These are phyloP conservation scores for Spermophilus dauricus DNA, from an alignment of 2,113 vertebrate species.

Conservation along the genomic window DNA sequence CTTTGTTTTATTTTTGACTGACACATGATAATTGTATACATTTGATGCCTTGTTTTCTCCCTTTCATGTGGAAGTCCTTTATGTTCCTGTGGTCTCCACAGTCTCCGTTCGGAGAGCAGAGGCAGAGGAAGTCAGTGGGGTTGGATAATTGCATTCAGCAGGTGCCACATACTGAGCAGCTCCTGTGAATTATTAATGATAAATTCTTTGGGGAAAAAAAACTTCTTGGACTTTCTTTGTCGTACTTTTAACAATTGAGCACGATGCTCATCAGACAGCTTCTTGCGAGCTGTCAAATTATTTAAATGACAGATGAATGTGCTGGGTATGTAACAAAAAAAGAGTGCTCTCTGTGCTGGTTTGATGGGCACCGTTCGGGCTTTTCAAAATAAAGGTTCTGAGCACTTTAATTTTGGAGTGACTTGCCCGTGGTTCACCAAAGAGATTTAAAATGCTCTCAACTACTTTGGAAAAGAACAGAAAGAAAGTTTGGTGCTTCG, in stretches of 20 bases:
- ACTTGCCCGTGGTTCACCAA: conserved; percentile 18
- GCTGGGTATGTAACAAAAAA: conserved; percentile 71
- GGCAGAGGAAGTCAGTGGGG: not conserved
- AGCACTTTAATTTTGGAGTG: conserved; percentile 67
- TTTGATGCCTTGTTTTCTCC: not conserved
- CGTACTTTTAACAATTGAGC: conserved; percentile 82
- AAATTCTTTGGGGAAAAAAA: not conserved
- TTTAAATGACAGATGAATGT: conserved; percentile 79
- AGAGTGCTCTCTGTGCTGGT: conserved; percentile 54
- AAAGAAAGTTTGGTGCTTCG: conserved; percentile 63
- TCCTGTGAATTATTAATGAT: not conserved
- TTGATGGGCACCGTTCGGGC: conserved; percentile 81
- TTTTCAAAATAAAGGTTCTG: conserved; percentile 80
- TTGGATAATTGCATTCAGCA: not conserved
- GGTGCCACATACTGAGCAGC: not conserved
- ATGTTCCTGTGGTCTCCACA: not conserved
- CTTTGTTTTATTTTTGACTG: not conserved
- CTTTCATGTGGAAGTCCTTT: not conserved
- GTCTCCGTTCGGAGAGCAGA: not conserved
- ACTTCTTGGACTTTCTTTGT: conserved; percentile 80
- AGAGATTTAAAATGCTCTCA: conserved; percentile 63
- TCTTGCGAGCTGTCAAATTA: conserved; percentile 82
- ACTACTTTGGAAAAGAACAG: conserved; percentile 39
- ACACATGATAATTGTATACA: not conserved
- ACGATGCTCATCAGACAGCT: conserved; percentile 69